A percentile compares a stretch with the other conserved stretches of the same genome.
Conservation (phyloP, 2,113 vertebrate species). For the Lepus europaeus region DNA sequence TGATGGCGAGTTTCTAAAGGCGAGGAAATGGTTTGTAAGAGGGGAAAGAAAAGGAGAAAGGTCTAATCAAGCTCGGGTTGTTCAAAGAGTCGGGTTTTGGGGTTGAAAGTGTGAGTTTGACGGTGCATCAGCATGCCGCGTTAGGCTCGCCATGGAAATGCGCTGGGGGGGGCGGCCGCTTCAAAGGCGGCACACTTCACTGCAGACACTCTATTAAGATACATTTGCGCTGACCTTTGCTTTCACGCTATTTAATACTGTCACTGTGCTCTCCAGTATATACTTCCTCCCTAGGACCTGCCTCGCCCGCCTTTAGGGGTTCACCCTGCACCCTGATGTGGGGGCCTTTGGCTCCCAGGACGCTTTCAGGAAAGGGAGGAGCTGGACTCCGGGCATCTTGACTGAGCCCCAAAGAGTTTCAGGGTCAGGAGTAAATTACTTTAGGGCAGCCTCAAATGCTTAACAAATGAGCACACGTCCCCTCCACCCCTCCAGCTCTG, state of each 20-base stretch:
- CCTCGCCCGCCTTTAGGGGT: conserved; percentile 76
- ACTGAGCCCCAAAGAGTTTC: conserved; percentile 62
- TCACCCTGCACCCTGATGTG: conserved; percentile 56
- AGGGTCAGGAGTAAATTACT: conserved; percentile 63
- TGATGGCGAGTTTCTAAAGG: conserved; percentile 92
- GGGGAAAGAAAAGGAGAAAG: conserved; percentile 92
- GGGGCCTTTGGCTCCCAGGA: conserved; percentile 7
- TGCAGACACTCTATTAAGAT: conserved; percentile 94
- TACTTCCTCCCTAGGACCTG: conserved; percentile 85
- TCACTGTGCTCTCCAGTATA: conserved; percentile 87
- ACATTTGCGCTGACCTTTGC: conserved; percentile 93
- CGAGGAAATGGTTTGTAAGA: conserved; percentile 93
- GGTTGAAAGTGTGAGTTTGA: conserved; percentile 94
- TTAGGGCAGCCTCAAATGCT: conserved; percentile 51
- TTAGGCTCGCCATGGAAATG: conserved; percentile 94
- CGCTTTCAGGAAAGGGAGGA: conserved; percentile 71
- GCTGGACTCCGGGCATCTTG: conserved; percentile 57
- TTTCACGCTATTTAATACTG: conserved; percentile 92
- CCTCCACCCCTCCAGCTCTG: neutral
- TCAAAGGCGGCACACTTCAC: conserved; percentile 93
- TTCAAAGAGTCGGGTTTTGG: conserved; percentile 92
- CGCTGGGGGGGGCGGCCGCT: conserved; percentile 88
- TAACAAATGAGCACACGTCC: conserved; percentile 34
- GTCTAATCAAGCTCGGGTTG: conserved; percentile 93
- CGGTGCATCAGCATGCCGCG: conserved; percentile 91